These are phyloP conservation scores for Gisinianus flammeolus DNA, from an alignment of 2,888 invertebrate genomes.

Conservation along the genomic window DNA sequence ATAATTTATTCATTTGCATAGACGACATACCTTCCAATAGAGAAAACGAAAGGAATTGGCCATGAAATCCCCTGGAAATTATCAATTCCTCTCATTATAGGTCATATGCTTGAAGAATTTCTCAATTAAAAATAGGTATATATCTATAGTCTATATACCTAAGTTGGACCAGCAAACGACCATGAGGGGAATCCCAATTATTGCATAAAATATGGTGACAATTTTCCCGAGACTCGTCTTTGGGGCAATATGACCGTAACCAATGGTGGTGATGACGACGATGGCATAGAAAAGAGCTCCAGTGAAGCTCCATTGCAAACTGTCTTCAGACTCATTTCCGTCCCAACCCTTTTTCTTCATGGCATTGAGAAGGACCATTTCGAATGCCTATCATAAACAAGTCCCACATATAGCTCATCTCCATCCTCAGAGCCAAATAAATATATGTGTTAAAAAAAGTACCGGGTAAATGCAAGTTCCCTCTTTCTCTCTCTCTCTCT, in stretches of 20 bases:
- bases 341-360: slow-evolving; percentile 92
- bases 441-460: too few relatives aligned
- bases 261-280: slow-evolving; percentile 75
- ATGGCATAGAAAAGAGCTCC: slow-evolving; percentile 94
- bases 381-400: slow-evolving; percentile 65
- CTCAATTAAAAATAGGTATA: background rate
- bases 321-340: slow-evolving; percentile 69
- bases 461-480: background rate
- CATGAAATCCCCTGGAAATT: slow-evolving; percentile 81
- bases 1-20: too few relatives aligned
- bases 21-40: slow-evolving; percentile 76
- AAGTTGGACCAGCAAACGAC: slow-evolving; percentile 79
- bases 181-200: slow-evolving; percentile 92
- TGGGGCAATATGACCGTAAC: slow-evolving; percentile 94
- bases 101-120: too few relatives aligned
- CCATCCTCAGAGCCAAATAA: too few relatives aligned
- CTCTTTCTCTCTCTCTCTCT: too few relatives aligned
- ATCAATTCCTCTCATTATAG: slow-evolving; percentile 60
- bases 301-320: slow-evolving; percentile 81
- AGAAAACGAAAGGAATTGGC: slow-evolving; percentile 88
- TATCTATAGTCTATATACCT: slow-evolving; percentile 16
- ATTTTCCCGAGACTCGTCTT: slow-evolving; percentile 93
- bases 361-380: slow-evolving; percentile 75
- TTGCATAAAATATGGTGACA: slow-evolving; percentile 94
- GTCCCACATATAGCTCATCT: slow-evolving; percentile 23